Evolutionary conservation across 2,113 vertebrate genomes (phyloP).

Genomic region (Oncorhynchus kisutch): DNA sequence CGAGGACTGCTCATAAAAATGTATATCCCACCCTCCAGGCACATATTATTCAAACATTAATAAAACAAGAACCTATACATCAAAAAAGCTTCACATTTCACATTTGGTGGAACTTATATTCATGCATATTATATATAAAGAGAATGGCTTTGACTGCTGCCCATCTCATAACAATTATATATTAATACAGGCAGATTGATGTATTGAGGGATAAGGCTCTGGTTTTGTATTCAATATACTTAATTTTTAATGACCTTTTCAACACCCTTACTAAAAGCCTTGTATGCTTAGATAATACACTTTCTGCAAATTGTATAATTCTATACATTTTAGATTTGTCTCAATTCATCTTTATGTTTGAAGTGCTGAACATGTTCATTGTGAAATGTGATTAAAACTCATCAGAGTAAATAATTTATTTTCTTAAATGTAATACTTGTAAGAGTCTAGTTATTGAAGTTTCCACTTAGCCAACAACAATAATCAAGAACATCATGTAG

Average conservation of each 20-base stretch:
- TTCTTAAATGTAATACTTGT: slow-evolving; percentile 8
- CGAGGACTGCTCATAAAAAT: slow-evolving; percentile 94
- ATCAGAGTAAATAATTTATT: slow-evolving; percentile 77
- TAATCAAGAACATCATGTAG: background rate
- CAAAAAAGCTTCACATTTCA: slow-evolving; percentile 84
- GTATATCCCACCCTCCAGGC: slow-evolving; percentile 91
- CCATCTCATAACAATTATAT: slow-evolving; percentile 87
- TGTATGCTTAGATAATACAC: slow-evolving; percentile 89
- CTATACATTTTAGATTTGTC: slow-evolving; percentile 98
- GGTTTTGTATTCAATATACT: slow-evolving; percentile 76
- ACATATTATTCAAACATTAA: slow-evolving; percentile 99
- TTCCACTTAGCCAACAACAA: background rate
- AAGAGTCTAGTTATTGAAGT: slow-evolving; percentile 14
- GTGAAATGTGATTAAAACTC: slow-evolving; percentile 79
- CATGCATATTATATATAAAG: slow-evolving; percentile 86
- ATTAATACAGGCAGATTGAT: slow-evolving; percentile 84
- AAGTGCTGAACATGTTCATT: slow-evolving; percentile 68
- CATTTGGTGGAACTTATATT: slow-evolving; percentile 77
- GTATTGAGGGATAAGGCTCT: slow-evolving; percentile 84
- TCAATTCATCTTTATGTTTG: slow-evolving; percentile 83
- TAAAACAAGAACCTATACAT: slow-evolving; percentile 97
- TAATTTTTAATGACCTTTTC: slow-evolving; percentile 88
- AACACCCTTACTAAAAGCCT: slow-evolving; percentile 82
- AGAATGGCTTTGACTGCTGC: slow-evolving; percentile 73
- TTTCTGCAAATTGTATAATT: slow-evolving; percentile 93